Percentiles rank a stretch among this genome's conserved stretches.
Evolutionary conservation across 2,797 vertebrate genomes (phyloP).

Genomic region (Macrochelys suwanniensis): DNA sequence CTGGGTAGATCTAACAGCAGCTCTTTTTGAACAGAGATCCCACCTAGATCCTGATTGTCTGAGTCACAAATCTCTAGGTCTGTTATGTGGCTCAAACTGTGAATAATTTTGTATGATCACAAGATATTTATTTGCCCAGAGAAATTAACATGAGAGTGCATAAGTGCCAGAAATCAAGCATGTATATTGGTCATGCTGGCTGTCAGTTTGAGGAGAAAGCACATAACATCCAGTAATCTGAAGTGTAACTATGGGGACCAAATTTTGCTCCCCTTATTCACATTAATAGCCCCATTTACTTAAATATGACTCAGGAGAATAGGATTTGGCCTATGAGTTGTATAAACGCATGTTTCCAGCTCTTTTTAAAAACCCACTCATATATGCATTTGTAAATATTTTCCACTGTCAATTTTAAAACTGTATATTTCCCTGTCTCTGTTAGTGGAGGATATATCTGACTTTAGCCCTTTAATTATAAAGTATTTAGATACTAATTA

Average conservation of each 20-base stretch:
- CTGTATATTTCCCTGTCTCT: constrained; percentile 68
- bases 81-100: neutral
- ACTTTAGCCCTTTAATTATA: constrained; percentile 82
- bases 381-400: constrained; percentile 32
- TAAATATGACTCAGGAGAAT: constrained; percentile 42
- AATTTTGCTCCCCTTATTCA: neutral
- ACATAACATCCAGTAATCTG: neutral
- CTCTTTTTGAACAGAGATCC: neutral
- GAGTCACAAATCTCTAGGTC: neutral
- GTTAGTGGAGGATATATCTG: constrained; percentile 74
- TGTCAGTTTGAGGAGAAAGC: constrained; percentile 13
- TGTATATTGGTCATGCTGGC: constrained; percentile 1
- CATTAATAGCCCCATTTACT: neutral
- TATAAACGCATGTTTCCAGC: neutral
- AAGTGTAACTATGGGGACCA: neutral
- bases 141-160: fast-evolving
- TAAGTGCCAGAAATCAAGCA: neutral
- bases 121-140: constrained; percentile 40
- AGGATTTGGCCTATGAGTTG: constrained; percentile 51
- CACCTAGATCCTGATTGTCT: neutral
- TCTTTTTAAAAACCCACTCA: neutral
- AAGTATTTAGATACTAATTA: constrained; percentile 80
- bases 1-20: neutral
- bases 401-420: constrained; percentile 57
- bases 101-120: neutral